Base-by-base conservation (phyloP, 1,140 invertebrate species). In the Pogonomyrmex barbatus region DNA sequence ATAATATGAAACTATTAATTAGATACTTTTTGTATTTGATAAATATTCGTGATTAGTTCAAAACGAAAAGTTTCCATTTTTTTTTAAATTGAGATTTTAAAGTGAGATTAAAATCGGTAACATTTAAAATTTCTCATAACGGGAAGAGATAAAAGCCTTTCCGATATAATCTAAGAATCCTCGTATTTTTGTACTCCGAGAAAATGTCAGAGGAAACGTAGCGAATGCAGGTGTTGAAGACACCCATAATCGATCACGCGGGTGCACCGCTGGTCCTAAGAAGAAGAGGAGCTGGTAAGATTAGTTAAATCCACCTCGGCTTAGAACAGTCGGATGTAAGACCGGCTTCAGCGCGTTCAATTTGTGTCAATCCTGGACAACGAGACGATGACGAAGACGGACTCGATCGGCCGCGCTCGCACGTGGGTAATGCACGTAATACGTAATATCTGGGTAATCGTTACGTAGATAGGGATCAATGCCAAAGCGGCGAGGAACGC, bases 401-500 rank as follows among this genome's bases (percentile, higher is more conserved):
- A 10, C 52, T 79, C 75, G 56, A 87, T 79, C 71, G 82, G 54
- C n/a, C 70, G 17, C 6, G 47, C 52, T 86, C 30, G 89, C 89
- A 90, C 87, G 89, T 91, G 89, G 89, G 89, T 92, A 85, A 85
- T 67, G 67, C 67, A 36, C 83, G 65, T 88, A 84, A 89, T 86
- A 70, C 45, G 81, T 85, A 79, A 91, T 91, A 92, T 92, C 87
- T 91, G 86, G 89, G 91, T 91, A 92, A 92, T 92, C 91, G 91
- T 92, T 91, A 92, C 91, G 90, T 89, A 92, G 91, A 92, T 92
- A 93, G 91, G 88, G 92, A 93, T 93, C 92, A 93, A 92, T 93
- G 92, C 92, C 92, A 93, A 92, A 90, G 86, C 68, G n/a, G 85
- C 84, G 76, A 83, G 89, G 85, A 88, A 88, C 77, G 56, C 77